Conservation (phyloP, 2,888 invertebrate species). For the Omphaloscelis lunosa region DNA sequence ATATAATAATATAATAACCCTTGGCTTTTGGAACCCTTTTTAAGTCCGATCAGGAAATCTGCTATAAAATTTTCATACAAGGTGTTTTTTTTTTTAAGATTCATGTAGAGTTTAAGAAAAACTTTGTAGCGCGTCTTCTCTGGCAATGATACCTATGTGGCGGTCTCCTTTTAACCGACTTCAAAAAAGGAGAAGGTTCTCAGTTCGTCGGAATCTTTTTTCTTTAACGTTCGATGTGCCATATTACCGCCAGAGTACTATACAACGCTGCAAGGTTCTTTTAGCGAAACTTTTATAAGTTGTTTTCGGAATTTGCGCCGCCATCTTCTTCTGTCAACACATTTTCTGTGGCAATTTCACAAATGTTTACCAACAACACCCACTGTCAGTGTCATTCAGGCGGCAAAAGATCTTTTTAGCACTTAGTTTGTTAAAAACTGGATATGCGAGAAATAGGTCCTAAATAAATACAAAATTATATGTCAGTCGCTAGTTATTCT, state of each 20-base stretch:
- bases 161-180: not conserved
- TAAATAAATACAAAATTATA: not conserved
- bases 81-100: not conserved
- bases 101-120: not conserved
- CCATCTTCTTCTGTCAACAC: not conserved
- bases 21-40: not conserved
- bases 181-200: too few relatives aligned
- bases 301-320: not conserved
- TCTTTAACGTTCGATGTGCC: not conserved
- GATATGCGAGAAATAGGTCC: not conserved
- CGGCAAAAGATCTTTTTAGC: not conserved
- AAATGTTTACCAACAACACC: too few relatives aligned
- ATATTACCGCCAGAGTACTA: not conserved
- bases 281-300: not conserved
- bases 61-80: not conserved
- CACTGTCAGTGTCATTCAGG: too few relatives aligned
- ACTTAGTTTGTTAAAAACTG: not conserved
- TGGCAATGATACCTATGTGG: not conserved
- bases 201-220: too few relatives aligned
- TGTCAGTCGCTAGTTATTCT: not conserved
- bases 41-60: conserved; percentile 2
- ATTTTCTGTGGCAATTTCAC: not conserved
- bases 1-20: conserved; percentile 1
- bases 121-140: too few relatives aligned
- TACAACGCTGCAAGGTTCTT: not conserved